phyloP scores from a whole-genome alignment of 2,888 invertebrate species.

The Loripinus fragilis region DNA sequence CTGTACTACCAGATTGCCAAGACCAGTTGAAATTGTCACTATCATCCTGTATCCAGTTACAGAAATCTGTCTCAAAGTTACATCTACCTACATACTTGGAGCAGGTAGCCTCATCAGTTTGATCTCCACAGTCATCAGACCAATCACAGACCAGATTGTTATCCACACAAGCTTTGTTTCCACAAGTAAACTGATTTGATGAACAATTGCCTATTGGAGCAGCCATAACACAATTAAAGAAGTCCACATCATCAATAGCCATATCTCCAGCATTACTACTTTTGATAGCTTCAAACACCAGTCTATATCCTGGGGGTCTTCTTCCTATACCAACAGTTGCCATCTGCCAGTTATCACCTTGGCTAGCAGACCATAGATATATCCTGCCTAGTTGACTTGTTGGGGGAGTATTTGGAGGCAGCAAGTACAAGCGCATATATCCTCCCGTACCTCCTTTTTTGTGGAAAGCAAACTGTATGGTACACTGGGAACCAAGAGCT shows the following conservation, averaged over 20 bases:
- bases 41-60: slow-evolving; percentile 77
- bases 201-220: slow-evolving; percentile 60
- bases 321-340: slow-evolving; percentile 71
- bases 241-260: slow-evolving; percentile 80
- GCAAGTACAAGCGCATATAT: slow-evolving; percentile 61
- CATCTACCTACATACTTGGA: slow-evolving; percentile 70
- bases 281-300: slow-evolving; percentile 74
- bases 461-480: slow-evolving; percentile 70
- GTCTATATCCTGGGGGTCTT: slow-evolving; percentile 67
- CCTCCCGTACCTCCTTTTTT: slow-evolving; percentile 62
- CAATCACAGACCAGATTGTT: slow-evolving; percentile 74
- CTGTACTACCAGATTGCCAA: slow-evolving; percentile 68
- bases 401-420: slow-evolving; percentile 62
- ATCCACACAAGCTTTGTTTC: slow-evolving; percentile 72
- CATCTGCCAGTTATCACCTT: slow-evolving; percentile 71
- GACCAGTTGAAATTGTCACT: slow-evolving; percentile 79
- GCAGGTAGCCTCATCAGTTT: slow-evolving; percentile 76
- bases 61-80: slow-evolving; percentile 77
- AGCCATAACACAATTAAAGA: slow-evolving; percentile 65
- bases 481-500: slow-evolving; percentile 67
- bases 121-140: slow-evolving; percentile 79
- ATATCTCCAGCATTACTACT: slow-evolving; percentile 63
- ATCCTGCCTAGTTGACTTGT: slow-evolving; percentile 52
- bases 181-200: slow-evolving; percentile 73
- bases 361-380: slow-evolving; percentile 70